Evolutionary conservation across 2,113 vertebrate species (phyloP).

Genomic region (Lota lota): DNA sequence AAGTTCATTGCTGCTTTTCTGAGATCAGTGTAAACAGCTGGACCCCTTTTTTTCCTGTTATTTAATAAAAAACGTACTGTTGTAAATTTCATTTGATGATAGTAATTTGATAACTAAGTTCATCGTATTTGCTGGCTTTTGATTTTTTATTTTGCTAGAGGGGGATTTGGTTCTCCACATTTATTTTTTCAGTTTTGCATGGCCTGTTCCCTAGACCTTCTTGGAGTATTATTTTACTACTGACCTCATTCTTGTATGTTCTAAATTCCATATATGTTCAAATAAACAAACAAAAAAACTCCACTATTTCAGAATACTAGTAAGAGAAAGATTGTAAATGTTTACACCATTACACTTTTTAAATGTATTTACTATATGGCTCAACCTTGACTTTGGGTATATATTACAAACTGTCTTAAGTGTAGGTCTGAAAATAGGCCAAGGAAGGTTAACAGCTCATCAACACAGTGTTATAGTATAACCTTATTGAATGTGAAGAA

Average conservation of each 20-base stretch:
- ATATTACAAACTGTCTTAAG: constrained; percentile 30
- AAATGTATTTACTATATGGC: no score
- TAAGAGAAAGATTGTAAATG: no score
- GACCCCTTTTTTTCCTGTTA: constrained; percentile 50
- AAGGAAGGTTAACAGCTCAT: constrained; percentile 52
- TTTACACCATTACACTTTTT: no score
- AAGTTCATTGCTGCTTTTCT: constrained; percentile 39
- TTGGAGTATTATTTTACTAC: constrained; percentile 49
- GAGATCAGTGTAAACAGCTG: constrained; percentile 54
- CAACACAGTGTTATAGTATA: constrained; percentile 28
- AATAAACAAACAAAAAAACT: background rate
- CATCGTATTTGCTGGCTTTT: constrained; percentile 64
- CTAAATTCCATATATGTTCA: constrained; percentile 17
- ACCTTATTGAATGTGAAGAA: constrained; percentile 10
- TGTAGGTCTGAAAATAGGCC: constrained; percentile 40
- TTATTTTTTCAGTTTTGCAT: constrained; percentile 23
- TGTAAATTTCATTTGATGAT: constrained; percentile 65
- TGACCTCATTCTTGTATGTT: constrained; percentile 18
- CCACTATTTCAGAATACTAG: no score
- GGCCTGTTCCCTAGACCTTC: constrained; percentile 48
- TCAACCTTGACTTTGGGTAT: constrained; percentile 25
- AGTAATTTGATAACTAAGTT: constrained; percentile 73
- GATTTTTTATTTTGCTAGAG: constrained; percentile 57
- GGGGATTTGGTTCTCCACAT: constrained; percentile 43
- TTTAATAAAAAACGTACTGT: constrained; percentile 64